Percentiles rank a stretch among this genome's conserved stretches.
phyloP scores from a whole-genome alignment of 2,888 invertebrate genomes.

The Sesia apiformis region DNA sequence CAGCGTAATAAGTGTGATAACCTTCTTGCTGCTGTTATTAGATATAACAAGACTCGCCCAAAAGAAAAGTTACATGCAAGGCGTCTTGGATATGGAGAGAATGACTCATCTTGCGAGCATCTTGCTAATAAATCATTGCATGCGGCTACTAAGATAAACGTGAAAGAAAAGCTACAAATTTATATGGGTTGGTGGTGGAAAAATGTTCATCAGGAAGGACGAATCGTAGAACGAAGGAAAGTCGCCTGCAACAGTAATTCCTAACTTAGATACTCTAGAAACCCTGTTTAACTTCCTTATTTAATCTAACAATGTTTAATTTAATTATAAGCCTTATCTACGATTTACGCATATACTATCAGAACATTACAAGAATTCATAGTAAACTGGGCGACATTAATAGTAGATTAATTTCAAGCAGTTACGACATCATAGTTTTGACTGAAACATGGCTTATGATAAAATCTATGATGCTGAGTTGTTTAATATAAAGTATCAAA shows the following conservation, averaged over 20 bases:
- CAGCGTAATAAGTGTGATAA: conserved; percentile 1
- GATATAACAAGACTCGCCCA: conserved; percentile 6
- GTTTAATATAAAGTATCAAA: conserved; percentile 3
- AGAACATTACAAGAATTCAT: conserved; percentile 5
- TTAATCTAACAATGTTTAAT: neutral
- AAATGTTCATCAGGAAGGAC: conserved; percentile 1
- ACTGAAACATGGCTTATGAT: conserved; percentile 6
- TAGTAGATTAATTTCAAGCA: neutral
- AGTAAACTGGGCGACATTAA: neutral
- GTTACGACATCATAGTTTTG: conserved; percentile 2
- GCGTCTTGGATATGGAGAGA: conserved; percentile 10
- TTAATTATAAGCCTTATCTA: neutral
- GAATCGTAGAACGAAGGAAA: too few relatives aligned
- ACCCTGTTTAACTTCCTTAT: neutral
- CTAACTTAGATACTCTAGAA: neutral
- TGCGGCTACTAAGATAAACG: conserved; percentile 10
- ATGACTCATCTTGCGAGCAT: conserved; percentile 12
- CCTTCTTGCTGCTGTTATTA: conserved; percentile 4
- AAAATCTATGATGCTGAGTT: conserved; percentile 1
- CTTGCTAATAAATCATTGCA: conserved; percentile 13
- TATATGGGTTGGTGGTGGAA: conserved; percentile 10
- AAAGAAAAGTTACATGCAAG: conserved; percentile 10
- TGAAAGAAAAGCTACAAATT: conserved; percentile 11
- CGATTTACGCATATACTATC: neutral
- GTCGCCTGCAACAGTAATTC: neutral